phyloP scores from a whole-genome alignment of 2,888 invertebrate species.

The Tupiocoris notatus region DNA sequence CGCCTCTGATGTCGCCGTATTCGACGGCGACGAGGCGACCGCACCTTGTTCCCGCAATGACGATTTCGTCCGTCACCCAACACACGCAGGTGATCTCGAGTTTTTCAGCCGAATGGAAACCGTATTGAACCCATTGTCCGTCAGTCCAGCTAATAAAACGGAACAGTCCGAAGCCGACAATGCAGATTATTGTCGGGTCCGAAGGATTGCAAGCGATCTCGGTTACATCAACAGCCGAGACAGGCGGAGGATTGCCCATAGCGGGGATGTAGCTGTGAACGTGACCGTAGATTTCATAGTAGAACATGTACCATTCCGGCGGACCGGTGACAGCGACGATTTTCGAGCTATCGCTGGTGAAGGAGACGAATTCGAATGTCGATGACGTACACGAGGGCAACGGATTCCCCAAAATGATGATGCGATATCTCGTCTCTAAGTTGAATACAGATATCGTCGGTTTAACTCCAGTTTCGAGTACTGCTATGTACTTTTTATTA shows the following conservation, averaged over 20 bases:
- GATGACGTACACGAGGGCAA: constrained; percentile 58
- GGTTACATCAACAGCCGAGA: neutral
- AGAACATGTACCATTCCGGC: constrained; percentile 78
- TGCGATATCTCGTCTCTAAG: constrained; percentile 66
- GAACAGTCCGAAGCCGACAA: constrained; percentile 66
- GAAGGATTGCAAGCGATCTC: constrained; percentile 76
- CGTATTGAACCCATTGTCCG: constrained; percentile 77
- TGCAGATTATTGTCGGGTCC: constrained; percentile 71
- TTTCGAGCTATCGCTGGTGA: constrained; percentile 79
- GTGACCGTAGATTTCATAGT: constrained; percentile 78
- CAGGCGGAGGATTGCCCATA: constrained; percentile 50
- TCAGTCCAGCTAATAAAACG: constrained; percentile 69
- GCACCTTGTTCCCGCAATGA: constrained; percentile 71
- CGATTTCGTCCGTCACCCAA: constrained; percentile 79
- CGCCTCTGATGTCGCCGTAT: constrained; percentile 75
- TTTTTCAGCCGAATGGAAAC: constrained; percentile 77
- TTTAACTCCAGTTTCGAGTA: constrained; percentile 56
- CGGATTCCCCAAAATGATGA: constrained; percentile 67
- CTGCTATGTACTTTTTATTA: constrained; percentile 67
- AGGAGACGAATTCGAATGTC: constrained; percentile 52
- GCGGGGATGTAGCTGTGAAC: constrained; percentile 72
- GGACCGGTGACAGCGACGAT: constrained; percentile 76
- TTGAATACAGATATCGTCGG: constrained; percentile 72
- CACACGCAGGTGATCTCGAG: constrained; percentile 71
- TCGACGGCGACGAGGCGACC: constrained; percentile 78